Evolutionary conservation across 2,113 vertebrate species (phyloP), one percentile per base, ranked within the genome.

Genomic region (Sinosuthora webbiana): DNA sequence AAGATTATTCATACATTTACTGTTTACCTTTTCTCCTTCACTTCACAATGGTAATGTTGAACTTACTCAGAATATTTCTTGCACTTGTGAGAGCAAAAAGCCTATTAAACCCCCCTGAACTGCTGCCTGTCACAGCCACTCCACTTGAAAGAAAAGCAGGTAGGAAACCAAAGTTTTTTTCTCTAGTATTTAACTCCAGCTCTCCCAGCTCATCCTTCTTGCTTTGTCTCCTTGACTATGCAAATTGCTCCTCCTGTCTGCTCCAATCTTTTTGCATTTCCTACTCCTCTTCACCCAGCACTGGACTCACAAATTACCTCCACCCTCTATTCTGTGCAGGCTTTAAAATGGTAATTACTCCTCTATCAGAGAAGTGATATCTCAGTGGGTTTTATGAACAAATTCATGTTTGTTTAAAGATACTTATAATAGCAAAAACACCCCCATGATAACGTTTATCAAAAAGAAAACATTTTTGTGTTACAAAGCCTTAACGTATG

Each of bases 321-420:
- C 62, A 76, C 19, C 47, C 28, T 63, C 81, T 64, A 3, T 28
- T 71, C 50, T 71, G 52, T 64, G 71, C 30, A 63, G 69, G 75
- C 19, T 75, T 60, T 59, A 87, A 95, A 95, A 89, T 37, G 1
- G 2, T 63, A 89, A 96, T 93, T 89, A 94, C 73, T 71, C 35
- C 65, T 87, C 64, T 91, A 75, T 75, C 87, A 76, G 56, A 95
- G 56, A 78, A 60, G 27, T 1, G 2, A 0, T 85, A 91, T 56
- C 77, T 93, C 68, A 65, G 56, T 82, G 70, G 24, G 60, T 68
- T 94, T 30, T 35, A 89, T 91, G 47, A 96, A 94, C 44, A 94
- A 94, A 91, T 71, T 35, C 56, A 28, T 83, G 78, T 82, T 95
- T 96, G 70, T 84, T 96, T 93, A 89, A 94, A 95, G 84, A 75